Evolutionary conservation across 2,797 vertebrate genomes (phyloP).

Genomic region (Scolopax rusticola): DNA sequence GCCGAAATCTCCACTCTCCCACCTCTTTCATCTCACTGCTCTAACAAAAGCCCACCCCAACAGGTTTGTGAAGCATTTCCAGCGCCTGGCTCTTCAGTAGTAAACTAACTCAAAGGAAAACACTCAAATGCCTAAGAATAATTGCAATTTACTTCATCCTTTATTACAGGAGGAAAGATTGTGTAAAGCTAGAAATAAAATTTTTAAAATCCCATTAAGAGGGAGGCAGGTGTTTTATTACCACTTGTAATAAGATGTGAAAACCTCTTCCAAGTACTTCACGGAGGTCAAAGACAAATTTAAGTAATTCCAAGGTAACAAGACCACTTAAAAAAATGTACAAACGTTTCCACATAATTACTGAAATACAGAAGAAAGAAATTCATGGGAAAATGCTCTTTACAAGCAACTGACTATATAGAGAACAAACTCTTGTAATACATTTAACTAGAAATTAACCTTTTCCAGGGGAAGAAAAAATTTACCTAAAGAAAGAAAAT

Average conservation of each 20-base stretch:
- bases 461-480: background rate
- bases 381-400: fast-evolving
- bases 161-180: background rate
- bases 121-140: background rate
- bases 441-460: background rate
- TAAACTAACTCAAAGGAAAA: background rate
- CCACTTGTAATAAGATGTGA: background rate
- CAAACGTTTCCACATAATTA: background rate
- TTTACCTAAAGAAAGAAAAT: background rate
- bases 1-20: background rate
- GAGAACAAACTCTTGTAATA: background rate
- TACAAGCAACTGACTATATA: background rate
- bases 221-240: constrained; percentile 3
- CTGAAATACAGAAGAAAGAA: background rate
- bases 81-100: background rate
- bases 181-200: background rate
- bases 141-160: background rate
- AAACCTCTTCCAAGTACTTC: constrained; percentile 7
- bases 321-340: background rate
- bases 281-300: background rate
- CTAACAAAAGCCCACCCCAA: background rate
- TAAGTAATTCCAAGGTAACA: background rate
- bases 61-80: background rate
- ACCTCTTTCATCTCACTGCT: background rate
- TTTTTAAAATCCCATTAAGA: background rate